Evolutionary conservation across 2,113 vertebrate genomes (phyloP).

Genomic region (Mesoclemmys tuberculata): DNA sequence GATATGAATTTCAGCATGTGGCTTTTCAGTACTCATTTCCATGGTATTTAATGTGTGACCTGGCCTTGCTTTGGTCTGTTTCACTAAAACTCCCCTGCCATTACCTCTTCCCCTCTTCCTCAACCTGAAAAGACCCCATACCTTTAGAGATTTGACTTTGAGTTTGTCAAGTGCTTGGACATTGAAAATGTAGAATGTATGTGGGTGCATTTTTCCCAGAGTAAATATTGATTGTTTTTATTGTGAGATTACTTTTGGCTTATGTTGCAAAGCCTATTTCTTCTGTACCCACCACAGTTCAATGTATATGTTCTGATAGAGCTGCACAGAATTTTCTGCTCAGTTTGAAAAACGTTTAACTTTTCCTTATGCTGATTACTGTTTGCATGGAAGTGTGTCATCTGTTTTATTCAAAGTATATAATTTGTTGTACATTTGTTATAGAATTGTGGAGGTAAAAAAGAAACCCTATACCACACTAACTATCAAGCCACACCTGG

Average conservation of each 20-base stretch:
- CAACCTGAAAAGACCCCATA: background rate
- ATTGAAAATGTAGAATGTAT: background rate
- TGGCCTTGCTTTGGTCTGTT: slow-evolving; percentile 6
- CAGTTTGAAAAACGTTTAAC: slow-evolving; percentile 40
- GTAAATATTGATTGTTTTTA: background rate
- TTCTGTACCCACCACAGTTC: slow-evolving; percentile 22
- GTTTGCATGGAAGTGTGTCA: slow-evolving; percentile 62
- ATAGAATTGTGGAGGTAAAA: slow-evolving; percentile 46
- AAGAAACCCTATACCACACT: background rate
- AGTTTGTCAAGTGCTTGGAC: slow-evolving; percentile 28
- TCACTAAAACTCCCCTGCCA: slow-evolving; percentile 24
- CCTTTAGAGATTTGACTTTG: background rate
- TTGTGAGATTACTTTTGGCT: background rate
- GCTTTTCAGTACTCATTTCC: background rate
- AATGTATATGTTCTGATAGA: background rate
- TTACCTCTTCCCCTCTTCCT: background rate
- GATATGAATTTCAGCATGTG: background rate
- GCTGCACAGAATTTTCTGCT: background rate
- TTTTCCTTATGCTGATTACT: slow-evolving; percentile 25
- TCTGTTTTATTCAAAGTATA: slow-evolving; percentile 47
- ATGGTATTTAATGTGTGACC: background rate
- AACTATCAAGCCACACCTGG: background rate
- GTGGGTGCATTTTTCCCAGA: background rate
- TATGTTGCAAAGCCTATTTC: slow-evolving; percentile 12
- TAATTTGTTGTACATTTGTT: slow-evolving; percentile 49